Conservation (phyloP, 2,113 vertebrate species). For the Chloebia gouldiae region DNA sequence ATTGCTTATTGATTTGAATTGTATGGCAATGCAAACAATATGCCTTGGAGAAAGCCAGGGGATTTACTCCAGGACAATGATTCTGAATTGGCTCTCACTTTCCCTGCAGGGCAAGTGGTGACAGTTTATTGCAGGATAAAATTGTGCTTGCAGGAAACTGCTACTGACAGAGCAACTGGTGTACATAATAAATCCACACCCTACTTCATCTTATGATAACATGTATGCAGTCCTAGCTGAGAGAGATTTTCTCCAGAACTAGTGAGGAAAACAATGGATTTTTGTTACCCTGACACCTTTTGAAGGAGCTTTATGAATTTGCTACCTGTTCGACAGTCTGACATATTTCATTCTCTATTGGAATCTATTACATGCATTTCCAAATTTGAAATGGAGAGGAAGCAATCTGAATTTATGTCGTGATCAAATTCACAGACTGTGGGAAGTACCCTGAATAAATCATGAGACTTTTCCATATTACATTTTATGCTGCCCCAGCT, state of each 20-base stretch:
- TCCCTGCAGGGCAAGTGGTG: background rate
- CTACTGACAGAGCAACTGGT: background rate
- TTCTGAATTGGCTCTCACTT: background rate
- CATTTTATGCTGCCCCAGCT: background rate
- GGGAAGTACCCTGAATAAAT: constrained; percentile 27
- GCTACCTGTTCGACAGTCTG: background rate
- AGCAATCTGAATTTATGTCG: background rate
- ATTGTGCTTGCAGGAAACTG: background rate
- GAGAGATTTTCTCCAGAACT: background rate
- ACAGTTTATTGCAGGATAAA: background rate
- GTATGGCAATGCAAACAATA: background rate
- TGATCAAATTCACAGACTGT: background rate
- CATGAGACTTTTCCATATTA: background rate
- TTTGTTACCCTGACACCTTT: background rate
- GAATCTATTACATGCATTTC: background rate
- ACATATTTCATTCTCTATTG: background rate
- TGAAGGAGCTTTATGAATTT: background rate
- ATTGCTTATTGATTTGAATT: background rate
- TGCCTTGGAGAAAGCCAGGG: background rate
- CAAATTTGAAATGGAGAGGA: background rate
- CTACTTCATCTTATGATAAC: background rate
- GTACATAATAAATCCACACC: background rate
- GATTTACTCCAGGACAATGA: background rate
- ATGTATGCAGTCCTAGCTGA: background rate
- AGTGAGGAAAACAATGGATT: background rate